phyloP scores from a whole-genome alignment of 1,140 invertebrate genomes.

The Lerema accius region DNA sequence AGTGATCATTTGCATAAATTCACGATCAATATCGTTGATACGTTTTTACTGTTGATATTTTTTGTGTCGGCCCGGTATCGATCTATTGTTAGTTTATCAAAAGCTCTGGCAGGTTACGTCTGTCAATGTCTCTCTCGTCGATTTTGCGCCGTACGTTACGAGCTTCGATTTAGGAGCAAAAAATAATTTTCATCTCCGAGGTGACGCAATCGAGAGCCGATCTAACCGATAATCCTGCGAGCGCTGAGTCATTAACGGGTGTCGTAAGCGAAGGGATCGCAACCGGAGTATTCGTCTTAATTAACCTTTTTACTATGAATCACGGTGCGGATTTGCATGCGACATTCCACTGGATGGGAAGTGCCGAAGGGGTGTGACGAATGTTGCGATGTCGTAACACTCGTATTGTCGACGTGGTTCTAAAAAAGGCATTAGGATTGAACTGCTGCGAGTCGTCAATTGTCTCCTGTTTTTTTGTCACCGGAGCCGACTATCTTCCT shows the following conservation, averaged over 20 bases:
- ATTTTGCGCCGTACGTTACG: conserved; percentile 38
- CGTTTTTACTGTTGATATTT: conserved; percentile 4
- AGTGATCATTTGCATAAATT: not conserved
- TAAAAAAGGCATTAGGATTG: conserved; percentile 55
- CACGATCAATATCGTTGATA: too few relatives aligned
- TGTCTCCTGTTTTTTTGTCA: conserved; percentile 54
- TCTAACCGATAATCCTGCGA: conserved; percentile 56
- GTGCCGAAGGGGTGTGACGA: conserved; percentile 32
- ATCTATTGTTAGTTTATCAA: conserved; percentile 33
- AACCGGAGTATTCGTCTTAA: conserved; percentile 45
- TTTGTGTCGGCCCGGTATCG: conserved; percentile 32
- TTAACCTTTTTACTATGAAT: conserved; percentile 61
- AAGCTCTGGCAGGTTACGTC: conserved; percentile 28
- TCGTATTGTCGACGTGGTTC: conserved; percentile 48
- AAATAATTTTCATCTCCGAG: conserved; percentile 45
- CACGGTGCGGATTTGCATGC: conserved; percentile 47
- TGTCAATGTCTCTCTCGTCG: conserved; percentile 35
- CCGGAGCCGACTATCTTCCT: conserved; percentile 51
- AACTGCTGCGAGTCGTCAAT: conserved; percentile 53
- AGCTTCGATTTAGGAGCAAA: conserved; percentile 44
- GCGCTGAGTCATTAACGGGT: conserved; percentile 48
- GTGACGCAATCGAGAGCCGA: conserved; percentile 62
- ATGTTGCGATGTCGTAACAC: not conserved
- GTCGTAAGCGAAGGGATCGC: conserved; percentile 27
- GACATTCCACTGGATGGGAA: conserved; percentile 35